phyloP scores from a whole-genome alignment of 2,113 vertebrate species.

The Eulacestoma nigropectus region DNA sequence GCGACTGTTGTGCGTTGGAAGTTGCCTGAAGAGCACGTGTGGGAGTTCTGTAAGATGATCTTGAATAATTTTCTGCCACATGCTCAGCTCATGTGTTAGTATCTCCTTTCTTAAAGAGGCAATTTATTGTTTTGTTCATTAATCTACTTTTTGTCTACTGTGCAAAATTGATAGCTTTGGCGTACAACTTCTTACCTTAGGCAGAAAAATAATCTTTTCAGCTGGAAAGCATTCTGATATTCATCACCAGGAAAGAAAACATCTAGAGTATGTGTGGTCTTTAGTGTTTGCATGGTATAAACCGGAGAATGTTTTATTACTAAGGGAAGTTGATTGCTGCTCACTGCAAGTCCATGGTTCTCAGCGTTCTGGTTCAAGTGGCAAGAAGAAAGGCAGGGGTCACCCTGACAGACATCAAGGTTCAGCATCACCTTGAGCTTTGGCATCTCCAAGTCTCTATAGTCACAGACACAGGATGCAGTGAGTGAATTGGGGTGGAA shows the following conservation, averaged over 20 bases:
- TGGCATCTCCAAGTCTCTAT: background rate
- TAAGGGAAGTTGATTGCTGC: background rate
- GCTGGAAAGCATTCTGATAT: background rate
- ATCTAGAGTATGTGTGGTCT: slow-evolving; percentile 1
- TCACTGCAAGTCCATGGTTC: background rate
- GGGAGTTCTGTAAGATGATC: background rate
- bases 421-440: background rate
- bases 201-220: background rate
- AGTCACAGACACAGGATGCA: background rate
- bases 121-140: slow-evolving; percentile 19
- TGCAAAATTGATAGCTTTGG: slow-evolving; percentile 4
- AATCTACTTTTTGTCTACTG: background rate
- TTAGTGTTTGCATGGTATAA: background rate
- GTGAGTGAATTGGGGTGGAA: background rate
- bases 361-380: background rate
- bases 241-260: background rate
- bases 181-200: background rate
- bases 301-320: background rate
- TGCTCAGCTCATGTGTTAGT: background rate
- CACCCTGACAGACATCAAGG: background rate
- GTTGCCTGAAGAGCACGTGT: background rate
- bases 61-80: background rate
- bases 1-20: background rate
- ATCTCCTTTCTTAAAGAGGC: background rate
- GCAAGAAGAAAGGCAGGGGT: background rate